These are phyloP conservation scores for Xiphophorus birchmanni DNA, from an alignment of 2,797 vertebrate genomes.

Conservation along the genomic window DNA sequence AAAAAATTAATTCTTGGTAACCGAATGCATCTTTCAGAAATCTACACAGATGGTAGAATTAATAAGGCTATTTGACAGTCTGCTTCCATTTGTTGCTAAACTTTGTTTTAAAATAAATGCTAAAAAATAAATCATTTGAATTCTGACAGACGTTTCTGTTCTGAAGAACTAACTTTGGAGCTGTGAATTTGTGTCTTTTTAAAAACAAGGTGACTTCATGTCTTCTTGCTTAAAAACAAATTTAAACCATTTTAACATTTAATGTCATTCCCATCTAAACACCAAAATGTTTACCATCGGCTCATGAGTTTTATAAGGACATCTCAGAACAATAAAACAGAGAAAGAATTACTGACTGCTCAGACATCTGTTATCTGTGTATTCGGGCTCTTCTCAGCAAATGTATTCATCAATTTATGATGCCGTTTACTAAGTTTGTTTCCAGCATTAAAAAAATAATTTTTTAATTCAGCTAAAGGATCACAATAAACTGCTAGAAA, in stretches of 20 bases:
- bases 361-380: constrained; percentile 55
- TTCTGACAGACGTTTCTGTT: neutral
- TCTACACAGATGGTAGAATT: neutral
- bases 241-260: neutral
- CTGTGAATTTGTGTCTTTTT: neutral
- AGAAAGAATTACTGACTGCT: neutral
- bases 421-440: constrained; percentile 30
- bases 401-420: constrained; percentile 20
- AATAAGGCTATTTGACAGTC: neutral
- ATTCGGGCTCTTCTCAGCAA: constrained; percentile 28
- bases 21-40: neutral
- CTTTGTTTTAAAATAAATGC: neutral
- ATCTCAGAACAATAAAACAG: constrained; percentile 39
- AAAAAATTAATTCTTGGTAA: neutral
- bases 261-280: neutral
- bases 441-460: constrained; percentile 5
- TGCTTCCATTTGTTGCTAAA: neutral
- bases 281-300: neutral
- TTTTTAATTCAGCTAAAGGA: constrained; percentile 37
- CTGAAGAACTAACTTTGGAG: neutral
- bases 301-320: constrained; percentile 13
- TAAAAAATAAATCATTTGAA: neutral
- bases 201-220: neutral
- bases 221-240: neutral
- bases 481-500: constrained; percentile 27